Conservation (phyloP, 2,113 vertebrate genomes). For the Alexandromys fortis region DNA sequence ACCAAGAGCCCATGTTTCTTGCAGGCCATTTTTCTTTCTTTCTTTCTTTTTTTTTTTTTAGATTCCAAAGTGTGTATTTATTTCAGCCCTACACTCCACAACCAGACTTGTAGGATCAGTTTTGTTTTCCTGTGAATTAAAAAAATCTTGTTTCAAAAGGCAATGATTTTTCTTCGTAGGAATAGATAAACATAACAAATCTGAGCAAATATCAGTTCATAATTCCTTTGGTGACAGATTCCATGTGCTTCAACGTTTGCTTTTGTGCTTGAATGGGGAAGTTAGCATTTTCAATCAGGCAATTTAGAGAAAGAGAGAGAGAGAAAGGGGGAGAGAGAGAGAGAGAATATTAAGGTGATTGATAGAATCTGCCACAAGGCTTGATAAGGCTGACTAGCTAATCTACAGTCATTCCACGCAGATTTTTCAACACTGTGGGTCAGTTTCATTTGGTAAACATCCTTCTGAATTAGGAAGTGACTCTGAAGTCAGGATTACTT, state of each 20-base stretch:
- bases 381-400: not conserved
- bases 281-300: not conserved
- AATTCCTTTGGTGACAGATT: conserved; percentile 55
- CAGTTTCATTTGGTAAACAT: not conserved
- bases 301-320: too few relatives aligned
- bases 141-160: conserved; percentile 44
- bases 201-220: conserved; percentile 58
- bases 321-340: too few relatives aligned
- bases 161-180: conserved; percentile 37
- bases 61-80: conserved; percentile 1
- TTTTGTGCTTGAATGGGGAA: not conserved
- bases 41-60: not conserved
- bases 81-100: not conserved
- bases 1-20: not conserved
- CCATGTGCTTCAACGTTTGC: not conserved
- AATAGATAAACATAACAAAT: conserved; percentile 54
- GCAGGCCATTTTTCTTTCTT: not conserved
- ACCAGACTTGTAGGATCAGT: not conserved
- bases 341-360: not conserved
- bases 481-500: conserved; percentile 3
- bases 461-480: not conserved
- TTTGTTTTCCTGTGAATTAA: not conserved
- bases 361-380: not conserved
- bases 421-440: not conserved
- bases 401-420: not conserved